Evolutionary conservation across 1,140 invertebrate genomes (phyloP), one percentile per base, ranked within the genome.

Genomic region (Eciton burchellii): DNA sequence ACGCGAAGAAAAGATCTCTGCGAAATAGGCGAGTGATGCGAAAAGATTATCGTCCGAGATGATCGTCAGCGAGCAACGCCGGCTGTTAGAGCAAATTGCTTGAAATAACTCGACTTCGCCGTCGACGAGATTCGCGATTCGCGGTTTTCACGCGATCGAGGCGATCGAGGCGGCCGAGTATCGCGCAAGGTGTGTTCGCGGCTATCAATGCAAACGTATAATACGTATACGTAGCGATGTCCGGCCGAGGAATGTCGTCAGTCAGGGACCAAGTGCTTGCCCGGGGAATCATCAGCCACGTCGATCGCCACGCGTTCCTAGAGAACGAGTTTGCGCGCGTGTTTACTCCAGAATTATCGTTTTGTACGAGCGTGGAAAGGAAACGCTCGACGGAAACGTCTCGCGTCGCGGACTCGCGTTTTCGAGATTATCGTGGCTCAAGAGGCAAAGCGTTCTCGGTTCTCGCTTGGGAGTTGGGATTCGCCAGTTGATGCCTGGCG

Each of bases 201-300:
- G 66, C 77, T 86, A 82, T 88, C 87, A 88, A 88, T 82, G 85
- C 83, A 87, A 88, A 88, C 84, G 72, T 84, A 66, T 84, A 86
- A 86, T 88, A 86, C 77, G 72, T n/a, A n/a, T n/a, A n/a, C n/a
- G n/a, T n/a, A 86, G 77, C 72, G 73, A 84, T 56, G 66, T 84
- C 71, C 76, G 62, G 49, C 77, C 77, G 73, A 82, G 77, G 85
- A 86, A 88, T 88, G 85, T 63, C 74, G 87, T 87, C 74, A 63
- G 87, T 91, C 90, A 91, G 89, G 88, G 85, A 87, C 88, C 77
- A 88, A 89, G 70, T 72, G 59, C 73, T 89, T 81, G 74, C 60
- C 56, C 72, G 52, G 77, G 57, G 65, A 84, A 81, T 79, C 86
- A 88, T 76, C 63, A 66, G 81, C 85, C 82, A 84, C 52, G 45